Percentiles rank a stretch among this genome's conserved stretches.
Conservation (phyloP, 2,797 vertebrate genomes). For the Gymnothorax reevesii region DNA sequence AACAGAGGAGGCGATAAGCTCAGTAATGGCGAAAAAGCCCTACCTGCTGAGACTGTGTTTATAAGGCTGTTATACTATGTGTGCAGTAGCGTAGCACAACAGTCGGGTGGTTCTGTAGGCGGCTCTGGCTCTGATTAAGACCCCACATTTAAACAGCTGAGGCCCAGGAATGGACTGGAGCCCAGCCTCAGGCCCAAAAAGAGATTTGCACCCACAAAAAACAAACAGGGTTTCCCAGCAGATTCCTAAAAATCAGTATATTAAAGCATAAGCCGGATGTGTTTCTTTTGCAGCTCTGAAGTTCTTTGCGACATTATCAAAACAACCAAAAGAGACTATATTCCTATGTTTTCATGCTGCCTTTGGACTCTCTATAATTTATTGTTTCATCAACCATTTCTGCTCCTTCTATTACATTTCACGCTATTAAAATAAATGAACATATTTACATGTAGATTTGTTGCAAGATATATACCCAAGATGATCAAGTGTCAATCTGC, state of each 20-base stretch:
- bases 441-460: neutral
- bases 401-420: neutral
- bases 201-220: neutral
- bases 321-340: neutral
- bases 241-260: slow-evolving; percentile 11
- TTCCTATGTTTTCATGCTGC: neutral
- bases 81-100: neutral
- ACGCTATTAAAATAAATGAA: neutral
- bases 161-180: neutral
- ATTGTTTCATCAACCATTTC: neutral
- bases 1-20: neutral
- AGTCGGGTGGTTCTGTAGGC: neutral
- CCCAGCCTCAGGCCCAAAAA: neutral
- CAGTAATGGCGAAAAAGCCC: neutral
- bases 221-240: neutral
- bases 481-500: neutral
- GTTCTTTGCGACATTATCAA: neutral
- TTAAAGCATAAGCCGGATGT: slow-evolving; percentile 3
- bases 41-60: neutral
- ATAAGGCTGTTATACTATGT: neutral
- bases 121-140: neutral
- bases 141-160: neutral
- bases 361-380: neutral
- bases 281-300: neutral
- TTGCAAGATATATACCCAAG: neutral